These are phyloP conservation scores for Panagrolaimus sp. DNA, from an alignment of 1,140 invertebrate genomes.

Conservation along the genomic window DNA sequence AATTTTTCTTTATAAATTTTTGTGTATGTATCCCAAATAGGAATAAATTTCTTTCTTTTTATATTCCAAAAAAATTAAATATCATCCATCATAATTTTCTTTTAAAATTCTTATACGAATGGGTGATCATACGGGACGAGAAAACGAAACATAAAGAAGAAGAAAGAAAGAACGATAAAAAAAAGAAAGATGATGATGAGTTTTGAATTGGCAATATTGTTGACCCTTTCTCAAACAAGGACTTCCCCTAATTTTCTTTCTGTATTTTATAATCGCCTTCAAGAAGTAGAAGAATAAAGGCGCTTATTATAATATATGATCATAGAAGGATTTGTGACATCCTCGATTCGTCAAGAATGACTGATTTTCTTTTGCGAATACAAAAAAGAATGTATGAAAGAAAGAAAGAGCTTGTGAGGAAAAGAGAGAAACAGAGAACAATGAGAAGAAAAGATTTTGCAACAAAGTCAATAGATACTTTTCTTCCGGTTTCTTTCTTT, in stretches of 20 bases:
- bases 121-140: no score
- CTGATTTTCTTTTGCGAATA: slow-evolving; percentile 10
- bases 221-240: background rate
- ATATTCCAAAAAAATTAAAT: background rate
- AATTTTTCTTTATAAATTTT: no score
- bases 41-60: no score
- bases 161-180: background rate
- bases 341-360: slow-evolving; percentile 7
- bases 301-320: background rate
- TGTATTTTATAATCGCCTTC: slow-evolving; percentile 6
- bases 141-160: no score
- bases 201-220: background rate
- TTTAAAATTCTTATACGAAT: no score
- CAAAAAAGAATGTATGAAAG: background rate
- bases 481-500: background rate
- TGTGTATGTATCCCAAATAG: no score
- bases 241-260: background rate
- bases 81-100: slow-evolving; percentile 1
- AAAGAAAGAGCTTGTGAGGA: background rate
- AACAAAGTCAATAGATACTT: background rate
- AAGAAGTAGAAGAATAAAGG: background rate
- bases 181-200: background rate
- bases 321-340: slow-evolving; percentile 10
- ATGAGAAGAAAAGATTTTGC: slow-evolving; percentile 1
- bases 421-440: background rate